Base-by-base conservation (phyloP, 2,888 invertebrate species). In the Drosophila leonis region DNA sequence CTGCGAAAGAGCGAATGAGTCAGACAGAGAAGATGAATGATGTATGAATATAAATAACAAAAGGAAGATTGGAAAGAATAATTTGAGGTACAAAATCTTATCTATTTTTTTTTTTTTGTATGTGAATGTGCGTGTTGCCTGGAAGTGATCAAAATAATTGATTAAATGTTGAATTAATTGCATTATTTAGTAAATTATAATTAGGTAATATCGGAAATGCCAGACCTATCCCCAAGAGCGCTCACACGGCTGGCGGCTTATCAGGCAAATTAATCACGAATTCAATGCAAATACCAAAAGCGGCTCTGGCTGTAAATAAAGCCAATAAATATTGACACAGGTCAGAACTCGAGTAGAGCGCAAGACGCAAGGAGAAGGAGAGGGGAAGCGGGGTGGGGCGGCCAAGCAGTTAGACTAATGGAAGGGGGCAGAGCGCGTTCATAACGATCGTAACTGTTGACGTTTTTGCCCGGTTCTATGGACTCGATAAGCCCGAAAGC, bases 251-350 rank as follows among this genome's bases (percentile, higher is more conserved):
- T 33, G 52, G 46, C 48, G 27, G 48, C 75, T 88, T 85, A 90
- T 88, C 90, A 74, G 55, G 35, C 63, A 72, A 82, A 80, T 78
- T 85, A 85, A 90, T 90, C 88, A 82, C 63, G 65, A 65, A 77
- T 74, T 88, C 83, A 90, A 83, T 78, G 83, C 89, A 83, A 83
- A 88, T 83, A 83, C 65, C 71, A 55, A 68, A 71, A 61, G 61
- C 60, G 77, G 54, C 64, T 72, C 64, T 71, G 72, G 74, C 72
- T 78, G 80, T 84, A 89, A 86, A 84, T 72, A 87, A 87, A 87
- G 82, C 78, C 82, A 74, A 90, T 85, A 88, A 85, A 88, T 85
- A 85, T 85, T 85, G 86, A 85, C 90, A 80, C 80, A 85, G 90
- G 90, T 85, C 85, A 83, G 75, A 74, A 72, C 37, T 18, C n/a